Percentiles rank a stretch among this genome's conserved stretches.
phyloP scores from a whole-genome alignment of 37 sponge, comb jelly and placozoan species.

The Halichondria panicea region DNA sequence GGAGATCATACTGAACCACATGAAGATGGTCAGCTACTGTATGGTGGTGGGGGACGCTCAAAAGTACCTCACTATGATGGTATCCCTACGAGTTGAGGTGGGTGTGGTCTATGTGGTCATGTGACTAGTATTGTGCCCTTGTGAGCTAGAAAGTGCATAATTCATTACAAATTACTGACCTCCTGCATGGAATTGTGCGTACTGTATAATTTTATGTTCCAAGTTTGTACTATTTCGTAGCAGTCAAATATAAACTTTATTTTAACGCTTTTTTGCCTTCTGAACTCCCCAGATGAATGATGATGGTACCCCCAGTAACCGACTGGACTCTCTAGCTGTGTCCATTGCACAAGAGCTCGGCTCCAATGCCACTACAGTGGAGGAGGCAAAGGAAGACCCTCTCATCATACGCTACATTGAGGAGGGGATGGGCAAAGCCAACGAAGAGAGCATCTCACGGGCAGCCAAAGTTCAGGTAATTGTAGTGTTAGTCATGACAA shows the following conservation, averaged over 20 bases:
- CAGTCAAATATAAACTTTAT: background rate
- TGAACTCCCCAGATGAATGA: slow-evolving; percentile 20
- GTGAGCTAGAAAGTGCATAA: background rate
- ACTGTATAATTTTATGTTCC: background rate
- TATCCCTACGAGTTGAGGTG: slow-evolving; percentile 85
- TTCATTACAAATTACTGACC: too few species aligned
- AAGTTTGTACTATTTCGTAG: background rate
- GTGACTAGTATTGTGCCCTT: slow-evolving; percentile 4
- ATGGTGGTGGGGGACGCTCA: slow-evolving; percentile 91
- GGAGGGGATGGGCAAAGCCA: slow-evolving; percentile 65
- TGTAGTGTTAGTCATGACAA: too few species aligned
- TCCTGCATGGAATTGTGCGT: background rate
- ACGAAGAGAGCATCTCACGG: slow-evolving; percentile 50
- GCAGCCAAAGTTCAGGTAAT: slow-evolving; percentile 70
- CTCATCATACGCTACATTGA: slow-evolving; percentile 73
- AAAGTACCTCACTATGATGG: slow-evolving; percentile 87
- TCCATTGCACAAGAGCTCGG: slow-evolving; percentile 47
- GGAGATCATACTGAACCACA: slow-evolving; percentile 57
- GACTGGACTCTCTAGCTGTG: slow-evolving; percentile 55
- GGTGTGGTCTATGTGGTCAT: background rate
- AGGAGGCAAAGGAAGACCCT: slow-evolving; percentile 71
- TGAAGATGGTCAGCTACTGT: slow-evolving; percentile 71
- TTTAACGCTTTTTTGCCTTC: background rate
- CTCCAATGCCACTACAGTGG: slow-evolving; percentile 52
- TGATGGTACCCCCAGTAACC: slow-evolving; percentile 47